Percentiles rank a stretch among this genome's conserved stretches.
These are phyloP conservation scores for Cheirogaleus major DNA, from an alignment of 2,797 vertebrate genomes.

Conservation along the genomic window DNA sequence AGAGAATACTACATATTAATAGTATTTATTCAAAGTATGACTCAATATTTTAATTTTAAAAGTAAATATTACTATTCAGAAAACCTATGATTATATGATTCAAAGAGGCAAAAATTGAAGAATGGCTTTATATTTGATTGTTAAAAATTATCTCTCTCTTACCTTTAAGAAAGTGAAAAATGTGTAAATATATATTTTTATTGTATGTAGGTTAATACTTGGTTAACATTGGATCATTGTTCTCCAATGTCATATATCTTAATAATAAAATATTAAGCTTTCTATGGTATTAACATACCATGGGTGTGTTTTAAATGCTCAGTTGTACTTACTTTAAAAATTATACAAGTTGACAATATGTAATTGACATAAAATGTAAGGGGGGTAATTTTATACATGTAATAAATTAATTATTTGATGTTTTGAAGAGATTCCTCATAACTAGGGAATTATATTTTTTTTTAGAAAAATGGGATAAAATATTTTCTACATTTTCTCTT, in stretches of 20 bases:
- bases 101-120: not conserved
- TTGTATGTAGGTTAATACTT: not conserved
- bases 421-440: not conserved
- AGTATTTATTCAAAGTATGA: not conserved
- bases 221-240: not conserved
- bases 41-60: not conserved
- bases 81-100: not conserved
- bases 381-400: not conserved
- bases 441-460: constrained; percentile 44
- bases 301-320: not conserved
- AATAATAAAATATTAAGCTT: not conserved
- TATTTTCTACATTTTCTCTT: not conserved
- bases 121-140: not conserved
- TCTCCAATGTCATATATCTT: not conserved
- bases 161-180: not conserved
- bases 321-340: not conserved
- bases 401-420: not conserved
- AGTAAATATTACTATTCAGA: not conserved
- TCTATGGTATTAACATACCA: not conserved
- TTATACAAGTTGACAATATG: not conserved
- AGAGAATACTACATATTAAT: not conserved
- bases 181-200: not conserved
- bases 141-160: not conserved
- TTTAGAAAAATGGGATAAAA: constrained; percentile 31
- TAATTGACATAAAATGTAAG: not conserved